Evolutionary conservation across 2,113 vertebrate species (phyloP), one percentile per base, ranked within the genome.

Genomic region (Corynorhinus townsendii): DNA sequence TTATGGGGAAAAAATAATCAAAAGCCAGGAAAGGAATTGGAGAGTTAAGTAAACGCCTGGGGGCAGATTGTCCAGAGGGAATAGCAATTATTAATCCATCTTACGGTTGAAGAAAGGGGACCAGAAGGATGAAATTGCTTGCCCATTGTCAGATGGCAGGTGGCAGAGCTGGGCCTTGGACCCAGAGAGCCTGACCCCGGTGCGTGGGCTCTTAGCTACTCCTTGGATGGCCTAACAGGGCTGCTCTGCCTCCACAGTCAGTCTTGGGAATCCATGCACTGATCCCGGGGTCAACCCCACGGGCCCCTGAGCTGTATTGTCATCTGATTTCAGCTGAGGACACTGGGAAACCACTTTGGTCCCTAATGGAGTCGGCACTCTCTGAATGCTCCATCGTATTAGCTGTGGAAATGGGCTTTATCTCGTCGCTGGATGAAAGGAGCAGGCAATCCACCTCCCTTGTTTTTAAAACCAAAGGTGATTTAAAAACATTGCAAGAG

Each of bases 401-500:
- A 79, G 76, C 96, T 24, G 0, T 68, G 52, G 76, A 87, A 84
- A 83, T 38, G n/a, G 69, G 71, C 54, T 62, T 66, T 43, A 3
- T 87, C 68, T 86, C 3, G 16, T 56, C 10, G 6, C 33, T 68
- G 69, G 80, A 76, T 86, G 52, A 79, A 83, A 87, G 0, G 4
- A 83, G 76, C 28, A 28, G 54, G 19, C 62, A 59, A 24, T 95
- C 82, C 5, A 40, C 59, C 33, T 93, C 66, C 49, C 68, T 14
- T n/a, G n/a, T n/a, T n/a, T n/a, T n/a, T n/a, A n/a, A 71, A 91
- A 84, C 87, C 68, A 72, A 69, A 81, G 81, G 56, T 43, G 68
- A 72, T 86, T 88, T 92, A 4, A 83, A 87, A 71, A 59, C 28
- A 47, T 26, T 20, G 59, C 38, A 26, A 35, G 75, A 75, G 47